These are phyloP conservation scores for Saimiri boliviensis DNA, from an alignment of 2,113 vertebrate species.

Conservation along the genomic window DNA sequence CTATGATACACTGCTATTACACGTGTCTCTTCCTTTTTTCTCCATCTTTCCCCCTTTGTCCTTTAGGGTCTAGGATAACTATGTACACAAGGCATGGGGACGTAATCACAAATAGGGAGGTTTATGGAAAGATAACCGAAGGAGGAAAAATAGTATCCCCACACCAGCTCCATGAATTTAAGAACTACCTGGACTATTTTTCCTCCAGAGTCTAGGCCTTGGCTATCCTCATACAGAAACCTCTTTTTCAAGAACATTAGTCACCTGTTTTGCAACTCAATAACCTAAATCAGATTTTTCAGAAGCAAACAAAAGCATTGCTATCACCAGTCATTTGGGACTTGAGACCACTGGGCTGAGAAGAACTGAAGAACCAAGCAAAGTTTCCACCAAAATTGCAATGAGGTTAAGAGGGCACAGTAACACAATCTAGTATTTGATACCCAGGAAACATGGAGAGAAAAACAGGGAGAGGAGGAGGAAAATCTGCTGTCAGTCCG, in stretches of 20 bases:
- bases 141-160: not conserved
- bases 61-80: not conserved
- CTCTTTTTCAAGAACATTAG: slow-evolving; percentile 39
- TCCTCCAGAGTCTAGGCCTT: slow-evolving; percentile 55
- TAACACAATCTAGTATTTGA: slow-evolving; percentile 58
- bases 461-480: not conserved
- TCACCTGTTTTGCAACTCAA: slow-evolving; percentile 52
- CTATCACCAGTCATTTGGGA: not conserved
- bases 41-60: not conserved
- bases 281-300: slow-evolving; percentile 55
- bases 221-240: not conserved
- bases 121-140: slow-evolving; percentile 38
- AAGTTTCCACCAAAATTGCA: slow-evolving; percentile 63
- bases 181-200: slow-evolving; percentile 48
- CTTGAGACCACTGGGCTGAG: slow-evolving; percentile 2
- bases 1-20: not conserved
- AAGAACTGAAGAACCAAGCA: slow-evolving; percentile 17
- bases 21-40: not conserved
- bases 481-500: not conserved
- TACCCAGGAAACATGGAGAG: slow-evolving; percentile 33
- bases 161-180: not conserved
- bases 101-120: not conserved
- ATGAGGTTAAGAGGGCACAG: slow-evolving; percentile 56
- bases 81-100: not conserved
- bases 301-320: slow-evolving; percentile 33